Evolutionary conservation across 2,888 invertebrate genomes (phyloP).

Genomic region (Ectemnius cavifrons): DNA sequence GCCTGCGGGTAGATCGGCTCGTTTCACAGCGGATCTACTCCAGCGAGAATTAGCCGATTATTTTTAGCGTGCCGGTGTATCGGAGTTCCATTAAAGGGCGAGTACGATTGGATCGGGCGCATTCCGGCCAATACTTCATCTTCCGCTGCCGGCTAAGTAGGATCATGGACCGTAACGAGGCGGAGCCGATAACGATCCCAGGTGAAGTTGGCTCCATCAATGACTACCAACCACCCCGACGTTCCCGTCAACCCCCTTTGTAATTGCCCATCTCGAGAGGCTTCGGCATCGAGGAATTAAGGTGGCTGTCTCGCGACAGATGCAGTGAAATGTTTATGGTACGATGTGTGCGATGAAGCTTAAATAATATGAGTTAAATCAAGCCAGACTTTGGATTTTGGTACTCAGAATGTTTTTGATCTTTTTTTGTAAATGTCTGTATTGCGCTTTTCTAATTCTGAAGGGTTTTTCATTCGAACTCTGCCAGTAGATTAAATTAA

Average conservation of each 20-base stretch:
- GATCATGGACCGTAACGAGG: slow-evolving; percentile 22
- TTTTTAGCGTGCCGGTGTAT: neutral
- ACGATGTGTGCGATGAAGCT: too few species aligned
- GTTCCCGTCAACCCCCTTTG: too few species aligned
- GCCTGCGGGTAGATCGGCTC: too few species aligned
- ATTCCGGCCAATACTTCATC: slow-evolving; percentile 13
- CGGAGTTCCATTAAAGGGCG: slow-evolving; percentile 18
- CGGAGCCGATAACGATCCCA: slow-evolving; percentile 16
- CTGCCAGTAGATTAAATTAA: too few species aligned
- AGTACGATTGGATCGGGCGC: slow-evolving; percentile 31
- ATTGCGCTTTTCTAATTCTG: too few species aligned
- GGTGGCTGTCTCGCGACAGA: neutral
- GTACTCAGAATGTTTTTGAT: too few species aligned
- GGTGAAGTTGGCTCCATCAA: slow-evolving; percentile 6
- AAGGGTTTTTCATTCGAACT: too few species aligned
- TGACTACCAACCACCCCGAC: slow-evolving; percentile 2
- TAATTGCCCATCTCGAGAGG: neutral
- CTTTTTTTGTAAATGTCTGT: too few species aligned
- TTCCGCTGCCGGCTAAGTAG: slow-evolving; percentile 18
- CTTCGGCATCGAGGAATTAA: neutral
- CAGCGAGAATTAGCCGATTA: neutral
- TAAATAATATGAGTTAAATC: too few species aligned
- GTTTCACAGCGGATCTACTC: too few species aligned
- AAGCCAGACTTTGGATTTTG: too few species aligned
- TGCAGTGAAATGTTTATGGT: too few species aligned